Evolutionary conservation across 2,888 invertebrate species (phyloP).

Genomic region (Sinopyrophorus schimmeli): DNA sequence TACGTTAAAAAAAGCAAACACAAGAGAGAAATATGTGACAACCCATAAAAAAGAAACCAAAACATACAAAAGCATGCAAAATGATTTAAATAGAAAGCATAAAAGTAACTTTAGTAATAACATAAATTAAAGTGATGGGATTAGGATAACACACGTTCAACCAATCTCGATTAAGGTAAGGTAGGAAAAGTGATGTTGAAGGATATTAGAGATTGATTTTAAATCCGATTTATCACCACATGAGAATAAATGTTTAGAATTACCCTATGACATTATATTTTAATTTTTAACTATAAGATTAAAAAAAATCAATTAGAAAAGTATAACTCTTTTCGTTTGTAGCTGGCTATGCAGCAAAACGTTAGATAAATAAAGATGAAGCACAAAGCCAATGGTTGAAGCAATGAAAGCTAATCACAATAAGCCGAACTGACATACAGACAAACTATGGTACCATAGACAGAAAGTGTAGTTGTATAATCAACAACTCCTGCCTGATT

Average conservation of each 20-base stretch:
- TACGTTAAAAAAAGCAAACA: conserved; percentile 11
- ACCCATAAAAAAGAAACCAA: conserved; percentile 37
- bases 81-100: conserved; percentile 40
- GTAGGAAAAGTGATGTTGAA: conserved; percentile 33
- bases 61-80: conserved; percentile 44
- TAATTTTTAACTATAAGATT: too few relatives aligned
- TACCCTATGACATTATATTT: too few relatives aligned
- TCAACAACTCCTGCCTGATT: conserved; percentile 52
- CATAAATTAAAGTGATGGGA: conserved; percentile 47
- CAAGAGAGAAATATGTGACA: conserved; percentile 25
- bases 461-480: conserved; percentile 50
- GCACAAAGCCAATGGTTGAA: too few relatives aligned
- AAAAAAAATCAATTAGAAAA: not conserved
- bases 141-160: conserved; percentile 47
- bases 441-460: conserved; percentile 52
- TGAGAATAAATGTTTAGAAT: too few relatives aligned
- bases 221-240: too few relatives aligned
- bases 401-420: conserved; percentile 9
- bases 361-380: conserved; percentile 10
- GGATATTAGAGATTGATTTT: conserved; percentile 25
- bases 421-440: conserved; percentile 44
- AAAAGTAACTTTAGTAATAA: conserved; percentile 43
- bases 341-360: not conserved
- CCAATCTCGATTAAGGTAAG: conserved; percentile 42
- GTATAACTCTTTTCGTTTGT: not conserved